Base-by-base conservation (phyloP, 2,888 invertebrate species). In the Lathronympha strigana region DNA sequence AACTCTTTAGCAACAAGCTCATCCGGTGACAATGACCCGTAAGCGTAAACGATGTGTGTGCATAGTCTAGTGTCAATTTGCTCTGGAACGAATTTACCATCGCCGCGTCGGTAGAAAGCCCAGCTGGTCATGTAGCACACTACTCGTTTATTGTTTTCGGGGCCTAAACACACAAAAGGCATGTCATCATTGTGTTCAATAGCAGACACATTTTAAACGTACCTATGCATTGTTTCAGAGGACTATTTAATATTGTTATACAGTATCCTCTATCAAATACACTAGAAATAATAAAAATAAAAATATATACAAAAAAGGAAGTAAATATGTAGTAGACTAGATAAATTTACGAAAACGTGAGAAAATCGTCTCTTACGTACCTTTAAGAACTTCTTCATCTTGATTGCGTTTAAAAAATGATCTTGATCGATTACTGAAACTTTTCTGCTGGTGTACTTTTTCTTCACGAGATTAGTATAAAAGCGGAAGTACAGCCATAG, bases 121-220 rank as follows among this genome's bases (percentile, higher is more conserved):
- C 98, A 98, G 77, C 96, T 97, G 0, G 97, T 97, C 81, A 97
- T 93, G 78, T 97, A 97, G 82, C 98, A 98, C 0, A 97, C 94
- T 0, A 97, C 95, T 73, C 83, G 82, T 61, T 91, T 92, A 67
- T 86, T 86, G 67, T 81, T 89, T 61, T 84, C 84, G 73, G 80
- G 88, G 69, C 78, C 91, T 90, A 67, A 25, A 77, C 61, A 45
- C 15, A 58, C 19, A 40, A 51, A 23, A 28, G n/a, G 11, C 5
- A 33, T 8, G 33, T 33, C 9, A 33, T n/a, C n/a, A n/a, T n/a
- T n/a, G n/a, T n/a, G n/a, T n/a, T n/a, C n/a, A n/a, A n/a, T n/a
- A n/a, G n/a, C n/a, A n/a, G n/a, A n/a, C n/a, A n/a, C n/a, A n/a
- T n/a, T n/a, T n/a, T n/a, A n/a, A n/a, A n/a, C n/a, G n/a, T n/a